Evolutionary conservation across 2,113 vertebrate genomes (phyloP).

Genomic region (Amazona guildingii): DNA sequence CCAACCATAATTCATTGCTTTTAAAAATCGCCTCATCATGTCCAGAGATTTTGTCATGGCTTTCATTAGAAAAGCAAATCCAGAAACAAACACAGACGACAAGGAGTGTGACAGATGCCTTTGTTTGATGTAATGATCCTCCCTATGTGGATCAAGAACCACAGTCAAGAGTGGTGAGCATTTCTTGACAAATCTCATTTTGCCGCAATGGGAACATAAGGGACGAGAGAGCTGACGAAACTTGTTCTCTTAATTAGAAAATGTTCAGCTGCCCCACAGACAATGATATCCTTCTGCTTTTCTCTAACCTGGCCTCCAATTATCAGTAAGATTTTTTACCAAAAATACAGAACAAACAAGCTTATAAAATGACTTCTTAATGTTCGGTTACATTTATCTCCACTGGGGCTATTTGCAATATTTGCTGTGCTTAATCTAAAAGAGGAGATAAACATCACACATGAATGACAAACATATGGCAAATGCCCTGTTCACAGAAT

Average conservation of each 20-base stretch:
- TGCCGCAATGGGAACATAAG: not conserved
- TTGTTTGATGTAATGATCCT: not conserved
- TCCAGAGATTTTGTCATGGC: slow-evolving; percentile 14
- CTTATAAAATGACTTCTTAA: not conserved
- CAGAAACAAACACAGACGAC: slow-evolving; percentile 31
- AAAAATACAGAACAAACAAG: not conserved
- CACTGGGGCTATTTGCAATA: not conserved
- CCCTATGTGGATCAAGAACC: not conserved
- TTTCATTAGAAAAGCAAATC: slow-evolving; percentile 42
- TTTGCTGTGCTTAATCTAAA: not conserved
- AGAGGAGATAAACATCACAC: not conserved
- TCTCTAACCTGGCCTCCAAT: not conserved
- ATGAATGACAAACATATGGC: not conserved
- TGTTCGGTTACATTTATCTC: not conserved
- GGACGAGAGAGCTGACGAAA: not conserved
- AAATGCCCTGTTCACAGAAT: not conserved
- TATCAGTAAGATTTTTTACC: not conserved
- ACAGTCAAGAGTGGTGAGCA: not conserved
- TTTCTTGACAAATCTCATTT: slow-evolving; percentile 7
- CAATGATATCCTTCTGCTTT: not conserved
- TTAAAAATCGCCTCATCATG: slow-evolving; percentile 20
- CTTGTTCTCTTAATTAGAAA: slow-evolving; percentile 20
- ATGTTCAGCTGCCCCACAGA: not conserved
- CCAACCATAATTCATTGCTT: not conserved
- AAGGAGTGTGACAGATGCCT: slow-evolving; percentile 30